These are phyloP conservation scores for Eupithecia abbreviata DNA, from an alignment of 2,888 invertebrate genomes.

Conservation along the genomic window DNA sequence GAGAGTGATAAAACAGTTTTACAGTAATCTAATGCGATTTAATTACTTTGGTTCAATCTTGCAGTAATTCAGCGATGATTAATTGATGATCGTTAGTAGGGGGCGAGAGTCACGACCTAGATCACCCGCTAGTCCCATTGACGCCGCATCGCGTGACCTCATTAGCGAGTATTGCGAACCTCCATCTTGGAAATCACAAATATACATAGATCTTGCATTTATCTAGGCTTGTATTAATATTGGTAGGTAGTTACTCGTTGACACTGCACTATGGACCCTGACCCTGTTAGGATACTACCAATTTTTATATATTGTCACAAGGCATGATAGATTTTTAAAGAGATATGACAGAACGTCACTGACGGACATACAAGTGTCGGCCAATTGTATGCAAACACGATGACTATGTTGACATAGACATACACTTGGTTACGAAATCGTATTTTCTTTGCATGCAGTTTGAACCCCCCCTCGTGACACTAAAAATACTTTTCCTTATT, in stretches of 20 bases:
- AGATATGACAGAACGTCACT: too few relatives aligned
- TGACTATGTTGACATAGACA: too few relatives aligned
- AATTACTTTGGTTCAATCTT: slow-evolving; percentile 8
- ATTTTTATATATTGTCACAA: too few relatives aligned
- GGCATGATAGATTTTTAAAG: too few relatives aligned
- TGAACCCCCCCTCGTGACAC: too few relatives aligned
- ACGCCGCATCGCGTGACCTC: slow-evolving; percentile 32
- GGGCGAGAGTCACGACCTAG: slow-evolving; percentile 33
- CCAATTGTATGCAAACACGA: too few relatives aligned
- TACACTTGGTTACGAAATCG: too few relatives aligned
- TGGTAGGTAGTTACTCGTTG: not conserved
- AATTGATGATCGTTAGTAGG: slow-evolving; percentile 22
- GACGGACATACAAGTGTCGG: too few relatives aligned
- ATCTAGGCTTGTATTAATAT: not conserved
- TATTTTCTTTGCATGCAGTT: too few relatives aligned
- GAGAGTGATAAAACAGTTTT: slow-evolving; percentile 6
- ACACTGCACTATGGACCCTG: too few relatives aligned
- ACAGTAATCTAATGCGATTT: not conserved
- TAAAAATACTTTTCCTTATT: too few relatives aligned
- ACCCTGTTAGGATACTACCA: too few relatives aligned
- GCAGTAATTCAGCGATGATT: slow-evolving; percentile 12
- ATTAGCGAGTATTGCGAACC: slow-evolving; percentile 26
- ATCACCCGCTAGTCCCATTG: slow-evolving; percentile 32
- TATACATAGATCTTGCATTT: not conserved
- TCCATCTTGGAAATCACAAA: slow-evolving; percentile 21